Percentiles rank a stretch among this genome's conserved stretches.
phyloP scores from a whole-genome alignment of 1,140 invertebrate species.

The Oryctes rhinoceros region DNA sequence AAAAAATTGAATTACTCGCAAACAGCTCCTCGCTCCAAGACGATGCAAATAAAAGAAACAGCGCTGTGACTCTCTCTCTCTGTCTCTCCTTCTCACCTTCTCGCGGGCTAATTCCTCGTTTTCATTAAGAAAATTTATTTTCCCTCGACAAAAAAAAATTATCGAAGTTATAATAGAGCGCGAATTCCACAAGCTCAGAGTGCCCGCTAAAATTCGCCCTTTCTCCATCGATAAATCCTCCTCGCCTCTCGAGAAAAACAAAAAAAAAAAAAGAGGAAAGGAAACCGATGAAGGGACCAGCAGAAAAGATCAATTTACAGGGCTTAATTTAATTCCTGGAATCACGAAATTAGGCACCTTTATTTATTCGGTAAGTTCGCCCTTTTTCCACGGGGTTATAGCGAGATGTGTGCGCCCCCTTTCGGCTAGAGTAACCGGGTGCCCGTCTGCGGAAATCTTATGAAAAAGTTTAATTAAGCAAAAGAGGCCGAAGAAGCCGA shows the following conservation, averaged over 20 bases:
- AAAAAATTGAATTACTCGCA: conserved; percentile 1
- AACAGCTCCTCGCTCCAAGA: background rate
- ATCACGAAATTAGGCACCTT: conserved; percentile 37
- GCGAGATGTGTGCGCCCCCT: background rate
- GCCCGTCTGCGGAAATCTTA: conserved; percentile 9
- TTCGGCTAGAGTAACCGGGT: background rate
- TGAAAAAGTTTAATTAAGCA: conserved; percentile 37
- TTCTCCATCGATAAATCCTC: background rate
- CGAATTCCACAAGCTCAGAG: background rate
- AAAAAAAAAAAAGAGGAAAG: background rate
- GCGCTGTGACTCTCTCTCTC: background rate
- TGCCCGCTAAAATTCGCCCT: background rate
- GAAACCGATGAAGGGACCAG: background rate
- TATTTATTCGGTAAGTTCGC: conserved; percentile 28
- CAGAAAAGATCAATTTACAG: conserved; percentile 29
- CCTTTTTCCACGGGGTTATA: background rate
- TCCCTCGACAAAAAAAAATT: background rate
- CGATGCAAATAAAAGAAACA: background rate
- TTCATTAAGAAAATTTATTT: conserved; percentile 34
- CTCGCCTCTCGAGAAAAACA: background rate
- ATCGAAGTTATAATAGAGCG: conserved; percentile 14
- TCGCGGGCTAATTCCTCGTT: background rate
- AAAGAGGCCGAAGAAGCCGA: conserved; percentile 6
- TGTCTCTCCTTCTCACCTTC: no score
- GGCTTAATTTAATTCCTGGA: conserved; percentile 31